Conservation (phyloP, 2,113 vertebrate species). For the Chelonoidis abingdonii region DNA sequence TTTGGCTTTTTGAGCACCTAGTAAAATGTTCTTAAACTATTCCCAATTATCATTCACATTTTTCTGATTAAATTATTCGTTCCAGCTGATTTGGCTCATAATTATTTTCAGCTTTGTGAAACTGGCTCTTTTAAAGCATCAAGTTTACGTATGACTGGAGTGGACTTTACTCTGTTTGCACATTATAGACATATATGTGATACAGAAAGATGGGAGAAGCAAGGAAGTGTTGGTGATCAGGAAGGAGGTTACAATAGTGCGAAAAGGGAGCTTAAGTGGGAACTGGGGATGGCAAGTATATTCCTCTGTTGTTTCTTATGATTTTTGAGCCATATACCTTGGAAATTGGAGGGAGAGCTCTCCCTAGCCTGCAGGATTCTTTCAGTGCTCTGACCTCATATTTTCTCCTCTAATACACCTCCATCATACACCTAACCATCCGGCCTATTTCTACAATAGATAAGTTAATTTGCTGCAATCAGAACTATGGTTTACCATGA, state of each 20-base stretch:
- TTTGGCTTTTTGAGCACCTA: neutral
- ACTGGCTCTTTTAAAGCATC: neutral
- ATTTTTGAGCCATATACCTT: slow-evolving; percentile 29
- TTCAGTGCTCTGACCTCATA: neutral
- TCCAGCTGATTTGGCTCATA: neutral
- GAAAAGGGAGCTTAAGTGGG: neutral
- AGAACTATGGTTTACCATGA: rapidly evolving
- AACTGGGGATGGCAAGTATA: neutral
- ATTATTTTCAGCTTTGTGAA: neutral
- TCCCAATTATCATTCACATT: neutral
- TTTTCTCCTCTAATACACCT: neutral
- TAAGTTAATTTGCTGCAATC: slow-evolving; percentile 17
- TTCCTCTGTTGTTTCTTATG: neutral
- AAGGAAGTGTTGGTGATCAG: neutral
- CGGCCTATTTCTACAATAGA: rapidly evolving
- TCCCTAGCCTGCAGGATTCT: neutral
- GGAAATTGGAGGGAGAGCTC: neutral
- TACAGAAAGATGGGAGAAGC: neutral
- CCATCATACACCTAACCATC: neutral
- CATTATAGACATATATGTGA: neutral
- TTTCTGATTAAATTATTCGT: neutral
- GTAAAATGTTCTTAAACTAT: neutral
- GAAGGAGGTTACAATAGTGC: neutral
- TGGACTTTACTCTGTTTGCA: neutral
- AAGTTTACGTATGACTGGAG: neutral